These are phyloP conservation scores for Ariopsis seemanni DNA, from an alignment of 2,113 vertebrate genomes.

Conservation along the genomic window DNA sequence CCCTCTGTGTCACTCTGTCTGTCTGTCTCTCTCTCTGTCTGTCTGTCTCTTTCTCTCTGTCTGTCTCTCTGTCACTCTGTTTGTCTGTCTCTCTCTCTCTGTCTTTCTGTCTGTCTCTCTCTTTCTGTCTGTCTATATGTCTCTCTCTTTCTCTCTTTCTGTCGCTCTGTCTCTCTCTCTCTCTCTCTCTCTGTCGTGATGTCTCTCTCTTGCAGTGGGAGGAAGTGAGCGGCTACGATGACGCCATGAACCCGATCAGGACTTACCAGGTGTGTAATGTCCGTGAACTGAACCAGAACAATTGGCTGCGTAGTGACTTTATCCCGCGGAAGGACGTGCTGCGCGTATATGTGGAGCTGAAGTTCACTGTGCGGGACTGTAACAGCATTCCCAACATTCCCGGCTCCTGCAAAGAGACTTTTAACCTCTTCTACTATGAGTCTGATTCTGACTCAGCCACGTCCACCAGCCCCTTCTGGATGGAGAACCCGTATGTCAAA, in stretches of 20 bases:
- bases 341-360: slow-evolving; percentile 26
- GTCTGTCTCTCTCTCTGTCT: neutral
- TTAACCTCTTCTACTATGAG: slow-evolving; percentile 98
- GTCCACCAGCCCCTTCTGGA: slow-evolving; percentile 93
- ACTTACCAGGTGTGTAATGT: slow-evolving; percentile 99
- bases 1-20: neutral
- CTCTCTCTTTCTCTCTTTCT: neutral
- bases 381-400: slow-evolving; percentile 98
- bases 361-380: slow-evolving; percentile 78
- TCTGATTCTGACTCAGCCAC: slow-evolving; percentile 89
- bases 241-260: slow-evolving; percentile 96
- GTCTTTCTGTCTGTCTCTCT: neutral
- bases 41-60: neutral
- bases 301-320: slow-evolving; percentile 96
- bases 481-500: slow-evolving; percentile 98
- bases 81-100: neutral
- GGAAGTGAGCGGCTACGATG: slow-evolving; percentile 96
- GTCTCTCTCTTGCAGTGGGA: slow-evolving; percentile 82
- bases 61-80: neutral
- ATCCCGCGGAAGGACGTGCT: slow-evolving; percentile 85
- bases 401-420: slow-evolving; percentile 98
- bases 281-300: slow-evolving; percentile 90
- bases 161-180: neutral
- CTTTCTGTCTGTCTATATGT: neutral
- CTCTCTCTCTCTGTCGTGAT: neutral